phyloP scores from a whole-genome alignment of 2,797 vertebrate species.

The Telmatherina bonti region DNA sequence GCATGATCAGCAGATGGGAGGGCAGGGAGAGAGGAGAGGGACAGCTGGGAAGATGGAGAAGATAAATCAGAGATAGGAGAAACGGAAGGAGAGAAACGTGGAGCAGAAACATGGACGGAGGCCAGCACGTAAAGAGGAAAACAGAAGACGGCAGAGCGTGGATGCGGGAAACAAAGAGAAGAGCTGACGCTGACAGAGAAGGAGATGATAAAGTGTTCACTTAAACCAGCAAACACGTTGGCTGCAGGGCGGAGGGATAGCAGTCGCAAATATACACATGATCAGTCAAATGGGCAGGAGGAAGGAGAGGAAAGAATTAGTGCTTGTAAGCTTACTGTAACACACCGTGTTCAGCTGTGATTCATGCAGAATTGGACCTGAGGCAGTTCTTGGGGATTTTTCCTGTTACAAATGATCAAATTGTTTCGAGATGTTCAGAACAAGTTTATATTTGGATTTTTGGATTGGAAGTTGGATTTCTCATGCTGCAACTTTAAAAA shows the following conservation, averaged over 20 bases:
- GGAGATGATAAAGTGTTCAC: conserved; percentile 68
- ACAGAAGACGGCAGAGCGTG: conserved; percentile 33
- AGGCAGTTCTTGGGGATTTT: not conserved
- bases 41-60: conserved; percentile 74
- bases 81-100: conserved; percentile 28
- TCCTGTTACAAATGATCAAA: not conserved
- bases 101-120: conserved; percentile 57
- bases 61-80: conserved; percentile 63
- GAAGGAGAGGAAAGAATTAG: conserved; percentile 17
- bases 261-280: conserved; percentile 38
- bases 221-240: conserved; percentile 51
- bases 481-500: not conserved
- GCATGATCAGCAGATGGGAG: conserved; percentile 80
- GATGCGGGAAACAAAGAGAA: conserved; percentile 55
- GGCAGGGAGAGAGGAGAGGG: conserved; percentile 68
- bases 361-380: not conserved
- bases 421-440: too few relatives aligned
- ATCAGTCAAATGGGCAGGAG: conserved; percentile 47
- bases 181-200: conserved; percentile 54
- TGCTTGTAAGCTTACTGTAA: conserved; percentile 6
- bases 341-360: conserved; percentile 3
- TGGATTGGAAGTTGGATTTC: not conserved
- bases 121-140: conserved; percentile 53
- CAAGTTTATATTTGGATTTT: not conserved
- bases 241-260: conserved; percentile 33